These are phyloP conservation scores for Calephelis perditalis DNA, from an alignment of 2,888 invertebrate genomes.

Conservation along the genomic window DNA sequence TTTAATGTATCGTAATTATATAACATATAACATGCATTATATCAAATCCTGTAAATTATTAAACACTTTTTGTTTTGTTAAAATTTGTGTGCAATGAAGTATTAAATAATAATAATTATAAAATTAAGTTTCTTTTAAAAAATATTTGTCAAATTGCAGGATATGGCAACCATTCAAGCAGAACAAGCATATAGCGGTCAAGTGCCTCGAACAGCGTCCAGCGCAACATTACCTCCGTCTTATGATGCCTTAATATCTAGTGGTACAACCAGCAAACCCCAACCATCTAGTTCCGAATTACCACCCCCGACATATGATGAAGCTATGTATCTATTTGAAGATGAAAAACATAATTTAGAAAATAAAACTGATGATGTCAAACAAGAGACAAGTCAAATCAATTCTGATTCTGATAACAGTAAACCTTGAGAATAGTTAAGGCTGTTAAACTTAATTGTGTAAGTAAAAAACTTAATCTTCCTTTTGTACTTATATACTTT, in stretches of 20 bases:
- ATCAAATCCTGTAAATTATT: too few relatives aligned
- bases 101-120: too few relatives aligned
- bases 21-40: too few relatives aligned
- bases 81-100: too few relatives aligned
- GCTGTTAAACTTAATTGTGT: conserved; percentile 44
- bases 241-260: conserved; percentile 78
- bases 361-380: conserved; percentile 53
- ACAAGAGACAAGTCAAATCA: conserved; percentile 58
- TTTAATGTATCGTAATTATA: too few relatives aligned
- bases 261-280: conserved; percentile 57
- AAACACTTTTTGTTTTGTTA: too few relatives aligned
- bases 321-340: conserved; percentile 76
- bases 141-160: conserved; percentile 53
- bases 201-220: conserved; percentile 75
- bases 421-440: conserved; percentile 54
- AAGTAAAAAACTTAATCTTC: conserved; percentile 66
- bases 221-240: conserved; percentile 79
- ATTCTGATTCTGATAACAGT: conserved; percentile 45
- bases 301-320: conserved; percentile 82
- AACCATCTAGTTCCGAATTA: conserved; percentile 71
- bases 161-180: conserved; percentile 76
- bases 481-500: conserved; percentile 67
- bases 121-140: too few relatives aligned
- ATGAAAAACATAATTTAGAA: conserved; percentile 54
- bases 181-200: conserved; percentile 74